Percentiles rank a stretch among this genome's conserved stretches.
Conservation (phyloP, 2,113 vertebrate genomes). For the Willisornis vidua region DNA sequence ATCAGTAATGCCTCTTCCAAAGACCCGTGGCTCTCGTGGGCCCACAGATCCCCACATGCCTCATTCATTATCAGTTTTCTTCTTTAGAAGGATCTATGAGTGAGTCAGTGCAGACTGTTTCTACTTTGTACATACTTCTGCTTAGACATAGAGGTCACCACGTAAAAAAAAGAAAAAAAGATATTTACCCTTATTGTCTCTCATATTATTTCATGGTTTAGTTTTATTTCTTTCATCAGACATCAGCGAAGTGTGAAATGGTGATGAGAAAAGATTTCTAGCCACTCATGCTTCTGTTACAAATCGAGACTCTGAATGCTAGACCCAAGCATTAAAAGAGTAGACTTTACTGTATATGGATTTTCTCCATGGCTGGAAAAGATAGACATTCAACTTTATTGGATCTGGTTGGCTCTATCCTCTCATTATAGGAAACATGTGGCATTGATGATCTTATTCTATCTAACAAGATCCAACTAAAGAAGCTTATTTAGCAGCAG, state of each 20-base stretch:
- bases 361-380: background rate
- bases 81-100: background rate
- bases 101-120: background rate
- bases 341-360: background rate
- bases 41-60: accelerated
- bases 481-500: background rate
- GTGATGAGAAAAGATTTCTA: background rate
- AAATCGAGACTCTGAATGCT: background rate
- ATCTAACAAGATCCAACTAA: background rate
- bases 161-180: background rate
- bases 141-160: background rate
- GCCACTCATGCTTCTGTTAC: background rate
- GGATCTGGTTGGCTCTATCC: background rate
- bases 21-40: accelerated
- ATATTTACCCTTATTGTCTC: background rate
- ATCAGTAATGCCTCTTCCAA: background rate
- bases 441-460: background rate
- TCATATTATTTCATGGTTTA: background rate
- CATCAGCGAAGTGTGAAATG: background rate
- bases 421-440: background rate
- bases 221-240: background rate
- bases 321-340: background rate
- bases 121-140: background rate
- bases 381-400: background rate
- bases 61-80: background rate